These are phyloP conservation scores for Macrobrachium nipponense DNA, from an alignment of 1,140 invertebrate genomes.

Conservation along the genomic window DNA sequence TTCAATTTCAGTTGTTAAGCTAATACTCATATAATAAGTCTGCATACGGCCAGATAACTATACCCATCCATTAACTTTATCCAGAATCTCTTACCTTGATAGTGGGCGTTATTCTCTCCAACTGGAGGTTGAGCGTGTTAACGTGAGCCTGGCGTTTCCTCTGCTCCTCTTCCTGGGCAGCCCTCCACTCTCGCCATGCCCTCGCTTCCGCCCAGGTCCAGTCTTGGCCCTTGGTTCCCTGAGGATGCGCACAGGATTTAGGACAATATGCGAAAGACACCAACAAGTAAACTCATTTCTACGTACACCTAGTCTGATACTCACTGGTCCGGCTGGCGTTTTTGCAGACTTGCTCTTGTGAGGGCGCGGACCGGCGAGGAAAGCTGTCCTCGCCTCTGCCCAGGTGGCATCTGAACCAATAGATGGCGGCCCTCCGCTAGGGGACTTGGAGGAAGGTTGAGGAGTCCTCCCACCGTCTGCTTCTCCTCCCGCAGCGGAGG, in stretches of 20 bases:
- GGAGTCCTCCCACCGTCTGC: no score
- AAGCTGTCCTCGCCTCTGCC: conserved; percentile 2
- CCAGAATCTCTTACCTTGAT: conserved; percentile 31
- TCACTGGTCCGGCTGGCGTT: background rate
- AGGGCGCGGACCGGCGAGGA: background rate
- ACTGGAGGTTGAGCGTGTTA: conserved; percentile 41
- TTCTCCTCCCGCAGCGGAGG: background rate
- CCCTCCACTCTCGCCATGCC: conserved; percentile 51
- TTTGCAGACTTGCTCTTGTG: background rate
- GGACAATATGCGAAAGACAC: background rate
- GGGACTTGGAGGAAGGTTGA: background rate
- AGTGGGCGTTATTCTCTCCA: conserved; percentile 46
- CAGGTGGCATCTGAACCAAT: background rate
- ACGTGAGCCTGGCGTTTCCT: conserved; percentile 11
- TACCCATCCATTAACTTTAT: background rate
- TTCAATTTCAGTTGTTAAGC: no score
- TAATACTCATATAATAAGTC: no score
- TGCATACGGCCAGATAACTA: background rate
- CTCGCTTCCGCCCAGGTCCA: conserved; percentile 53
- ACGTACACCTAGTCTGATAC: background rate
- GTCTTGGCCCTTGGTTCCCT: background rate
- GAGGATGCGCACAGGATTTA: background rate
- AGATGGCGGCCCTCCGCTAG: background rate
- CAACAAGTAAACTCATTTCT: no score
- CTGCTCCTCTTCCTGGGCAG: conserved; percentile 27